Evolutionary conservation across 2,797 vertebrate species (phyloP).

Genomic region (Falco concolor): DNA sequence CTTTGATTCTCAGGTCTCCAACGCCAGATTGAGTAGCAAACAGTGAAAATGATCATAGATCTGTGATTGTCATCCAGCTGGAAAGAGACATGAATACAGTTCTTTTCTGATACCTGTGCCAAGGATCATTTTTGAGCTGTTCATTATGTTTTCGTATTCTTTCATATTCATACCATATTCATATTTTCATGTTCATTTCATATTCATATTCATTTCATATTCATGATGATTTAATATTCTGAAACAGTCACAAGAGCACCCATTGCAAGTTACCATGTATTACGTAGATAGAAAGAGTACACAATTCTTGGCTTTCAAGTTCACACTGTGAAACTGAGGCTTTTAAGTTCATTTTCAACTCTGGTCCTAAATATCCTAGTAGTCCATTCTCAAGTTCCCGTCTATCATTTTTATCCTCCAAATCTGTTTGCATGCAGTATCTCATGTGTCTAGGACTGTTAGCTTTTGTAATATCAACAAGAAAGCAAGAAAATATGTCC

Average conservation of each 20-base stretch:
- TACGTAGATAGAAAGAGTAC: background rate
- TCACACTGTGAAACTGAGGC: background rate
- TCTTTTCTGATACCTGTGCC: background rate
- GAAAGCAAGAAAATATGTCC: background rate
- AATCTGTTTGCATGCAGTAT: rapidly evolving
- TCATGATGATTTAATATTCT: background rate
- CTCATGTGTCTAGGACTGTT: background rate
- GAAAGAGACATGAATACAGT: background rate
- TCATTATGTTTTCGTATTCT: no score
- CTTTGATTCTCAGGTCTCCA: background rate
- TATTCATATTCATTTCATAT: no score
- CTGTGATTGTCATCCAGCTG: background rate
- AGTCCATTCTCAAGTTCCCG: background rate
- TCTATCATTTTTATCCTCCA: background rate
- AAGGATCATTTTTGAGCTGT: background rate
- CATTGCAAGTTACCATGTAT: background rate
- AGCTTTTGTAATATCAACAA: background rate
- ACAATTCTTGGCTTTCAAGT: background rate
- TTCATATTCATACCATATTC: no score
- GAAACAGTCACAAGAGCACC: background rate
- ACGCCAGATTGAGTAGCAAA: background rate
- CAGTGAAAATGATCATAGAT: background rate
- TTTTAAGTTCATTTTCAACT: background rate
- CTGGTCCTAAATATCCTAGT: background rate
- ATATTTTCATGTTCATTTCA: no score